Conservation (phyloP, 1,140 invertebrate genomes). For the Gryllus bimaculatus region DNA sequence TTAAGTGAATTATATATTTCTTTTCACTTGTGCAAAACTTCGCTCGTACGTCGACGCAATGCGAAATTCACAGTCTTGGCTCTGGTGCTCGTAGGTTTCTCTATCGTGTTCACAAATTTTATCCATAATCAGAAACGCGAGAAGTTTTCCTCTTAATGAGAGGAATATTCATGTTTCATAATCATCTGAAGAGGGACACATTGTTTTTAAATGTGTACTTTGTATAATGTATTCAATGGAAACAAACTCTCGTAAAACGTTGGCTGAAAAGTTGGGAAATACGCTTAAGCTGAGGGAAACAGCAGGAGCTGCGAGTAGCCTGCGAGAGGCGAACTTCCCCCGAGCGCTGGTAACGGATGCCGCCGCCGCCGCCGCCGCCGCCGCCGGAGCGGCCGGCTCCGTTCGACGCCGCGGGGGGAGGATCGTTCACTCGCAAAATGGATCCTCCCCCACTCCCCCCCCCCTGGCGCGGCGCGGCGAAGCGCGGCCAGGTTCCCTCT, state of each 20-base stretch:
- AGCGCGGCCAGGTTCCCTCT: too few relatives aligned
- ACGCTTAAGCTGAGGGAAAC: not conserved
- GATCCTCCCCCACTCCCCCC: too few relatives aligned
- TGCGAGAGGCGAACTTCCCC: not conserved
- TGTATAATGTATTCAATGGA: conserved; percentile 2
- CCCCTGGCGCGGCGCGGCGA: too few relatives aligned
- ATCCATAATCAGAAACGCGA: not conserved
- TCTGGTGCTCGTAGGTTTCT: not conserved
- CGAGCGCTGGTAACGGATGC: not conserved
- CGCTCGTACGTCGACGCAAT: not conserved
- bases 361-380: too few relatives aligned
- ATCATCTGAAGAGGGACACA: not conserved
- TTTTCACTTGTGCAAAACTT: not conserved
- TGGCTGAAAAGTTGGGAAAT: not conserved
- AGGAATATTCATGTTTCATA: conserved; percentile 1
- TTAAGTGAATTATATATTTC: not conserved
- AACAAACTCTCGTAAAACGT: not conserved
- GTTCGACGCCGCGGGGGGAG: too few relatives aligned
- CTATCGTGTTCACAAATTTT: not conserved
- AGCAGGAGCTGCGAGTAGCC: too few relatives aligned
- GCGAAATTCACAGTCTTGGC: not conserved
- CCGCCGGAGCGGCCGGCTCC: too few relatives aligned
- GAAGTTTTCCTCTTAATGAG: not conserved
- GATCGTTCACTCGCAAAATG: too few relatives aligned
- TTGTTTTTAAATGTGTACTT: not conserved